Base-by-base conservation (phyloP, 2,797 vertebrate species). In the Catostomus latipinnis region DNA sequence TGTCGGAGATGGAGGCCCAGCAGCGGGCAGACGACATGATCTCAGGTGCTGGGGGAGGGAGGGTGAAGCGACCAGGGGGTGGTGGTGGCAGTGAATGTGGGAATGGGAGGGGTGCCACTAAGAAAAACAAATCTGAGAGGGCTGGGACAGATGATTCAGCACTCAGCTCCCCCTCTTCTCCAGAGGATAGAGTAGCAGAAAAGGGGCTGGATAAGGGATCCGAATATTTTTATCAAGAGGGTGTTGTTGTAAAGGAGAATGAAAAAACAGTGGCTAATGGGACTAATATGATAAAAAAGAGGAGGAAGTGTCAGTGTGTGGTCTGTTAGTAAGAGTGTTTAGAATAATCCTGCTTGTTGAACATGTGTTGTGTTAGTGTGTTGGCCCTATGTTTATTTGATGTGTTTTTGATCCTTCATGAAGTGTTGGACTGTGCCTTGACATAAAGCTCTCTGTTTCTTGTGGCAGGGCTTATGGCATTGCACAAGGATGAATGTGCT, bases 1-100 rank as follows among this genome's bases (percentile, higher is more conserved):
- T 99, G 82, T 99, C 98, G 5, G 98, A 99, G 93, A 94, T 97
- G 95, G 98, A 99, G 12, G 95, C 95, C 86, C 92, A 95, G 92
- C 95, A 96, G 92, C 94, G 83, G 91, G 93, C 95, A 82, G 93
- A 86, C 53, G 87, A 92, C 90, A 78, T 88, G 90, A 92, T 94
- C 90, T 89, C 92, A 95, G 94, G 53, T 94, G 94, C 91, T 83
- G 61, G 0, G 85, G 88, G 77, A 54, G 78, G 68, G 75, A 54
- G 67, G 60, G 63, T 50, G 12, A 76, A 58, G 34, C 71, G 18
- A 66, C 16, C 82, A 68, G 14, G 62, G 65, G 78, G 0, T 74
- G 80, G 11, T 12, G 82, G 11, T 12, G 82, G n/a, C n/a, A 81
- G 62, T 52, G 74, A 7, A n/a, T 54, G 5, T 54, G n/a, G 10